These are phyloP conservation scores for Acipenser ruthenus DNA, from an alignment of 2,797 vertebrate genomes.

Conservation along the genomic window DNA sequence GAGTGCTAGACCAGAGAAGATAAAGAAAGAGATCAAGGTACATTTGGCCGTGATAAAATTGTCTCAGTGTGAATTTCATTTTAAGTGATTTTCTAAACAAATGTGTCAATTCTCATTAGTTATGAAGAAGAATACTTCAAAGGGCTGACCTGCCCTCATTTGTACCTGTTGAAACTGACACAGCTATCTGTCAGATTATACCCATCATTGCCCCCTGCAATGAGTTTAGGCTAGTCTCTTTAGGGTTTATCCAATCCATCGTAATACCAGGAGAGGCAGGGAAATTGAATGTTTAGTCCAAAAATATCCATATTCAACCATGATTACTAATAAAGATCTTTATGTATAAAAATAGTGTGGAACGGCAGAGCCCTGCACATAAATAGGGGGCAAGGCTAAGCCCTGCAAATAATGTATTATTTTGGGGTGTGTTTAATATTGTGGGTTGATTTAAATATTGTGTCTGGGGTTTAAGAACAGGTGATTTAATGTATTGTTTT, in stretches of 20 bases:
- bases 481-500: too few species aligned
- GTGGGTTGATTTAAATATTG: too few species aligned
- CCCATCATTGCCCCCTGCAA: background rate
- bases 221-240: background rate
- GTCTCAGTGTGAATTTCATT: conserved; percentile 5
- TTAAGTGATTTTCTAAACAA: conserved; percentile 2
- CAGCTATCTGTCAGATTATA: background rate
- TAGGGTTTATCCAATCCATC: background rate
- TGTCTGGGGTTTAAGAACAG: too few species aligned
- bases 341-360: too few species aligned
- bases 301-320: too few species aligned
- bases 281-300: too few species aligned
- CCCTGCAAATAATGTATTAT: too few species aligned
- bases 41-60: background rate
- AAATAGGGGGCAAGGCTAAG: too few species aligned
- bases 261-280: background rate
- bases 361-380: too few species aligned
- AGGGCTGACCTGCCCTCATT: background rate
- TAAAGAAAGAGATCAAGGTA: conserved; percentile 10
- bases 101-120: background rate
- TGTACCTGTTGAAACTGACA: background rate
- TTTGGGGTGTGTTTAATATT: too few species aligned
- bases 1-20: conserved; percentile 7
- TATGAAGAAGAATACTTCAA: background rate
- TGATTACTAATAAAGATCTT: too few species aligned